phyloP scores from a whole-genome alignment of 2,888 invertebrate species.

The Oscheius sp. region DNA sequence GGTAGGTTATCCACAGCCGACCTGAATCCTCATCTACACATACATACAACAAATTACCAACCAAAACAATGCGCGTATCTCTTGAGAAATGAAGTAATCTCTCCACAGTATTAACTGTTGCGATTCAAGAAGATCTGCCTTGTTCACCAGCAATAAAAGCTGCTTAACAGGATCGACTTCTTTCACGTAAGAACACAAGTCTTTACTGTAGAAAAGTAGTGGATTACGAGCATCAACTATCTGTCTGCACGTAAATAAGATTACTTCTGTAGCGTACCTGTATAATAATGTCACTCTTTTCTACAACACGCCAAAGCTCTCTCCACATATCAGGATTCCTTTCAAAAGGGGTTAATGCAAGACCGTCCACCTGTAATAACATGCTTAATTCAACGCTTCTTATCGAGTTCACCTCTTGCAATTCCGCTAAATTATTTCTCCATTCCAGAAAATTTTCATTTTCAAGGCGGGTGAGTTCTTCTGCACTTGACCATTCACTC shows the following conservation, averaged over 20 bases:
- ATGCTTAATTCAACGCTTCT: not conserved
- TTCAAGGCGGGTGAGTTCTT: conserved; percentile 85
- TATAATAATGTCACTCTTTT: conserved; percentile 79
- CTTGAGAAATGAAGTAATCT: conserved; percentile 75
- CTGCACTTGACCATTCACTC: conserved; percentile 82
- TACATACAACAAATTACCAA: conserved; percentile 74
- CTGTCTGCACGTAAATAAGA: conserved; percentile 76
- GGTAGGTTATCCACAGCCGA: conserved; percentile 50
- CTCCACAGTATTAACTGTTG: conserved; percentile 79
- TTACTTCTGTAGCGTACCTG: conserved; percentile 51
- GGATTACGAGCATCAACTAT: conserved; percentile 97
- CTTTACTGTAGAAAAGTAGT: conserved; percentile 89
- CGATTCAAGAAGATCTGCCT: conserved; percentile 89
- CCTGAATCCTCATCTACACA: conserved; percentile 34
- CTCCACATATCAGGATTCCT: conserved; percentile 97
- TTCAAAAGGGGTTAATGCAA: conserved; percentile 94
- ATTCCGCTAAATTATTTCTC: conserved; percentile 84
- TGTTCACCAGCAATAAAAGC: conserved; percentile 90
- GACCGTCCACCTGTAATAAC: conserved; percentile 78
- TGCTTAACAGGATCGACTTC: conserved; percentile 82
- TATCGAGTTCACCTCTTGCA: conserved; percentile 68
- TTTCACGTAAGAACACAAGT: conserved; percentile 87
- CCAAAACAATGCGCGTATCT: conserved; percentile 87
- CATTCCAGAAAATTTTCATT: conserved; percentile 88
- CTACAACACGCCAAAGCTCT: conserved; percentile 98